phyloP scores from a whole-genome alignment of 2,888 invertebrate genomes.

The Drosophila flavopinicola region DNA sequence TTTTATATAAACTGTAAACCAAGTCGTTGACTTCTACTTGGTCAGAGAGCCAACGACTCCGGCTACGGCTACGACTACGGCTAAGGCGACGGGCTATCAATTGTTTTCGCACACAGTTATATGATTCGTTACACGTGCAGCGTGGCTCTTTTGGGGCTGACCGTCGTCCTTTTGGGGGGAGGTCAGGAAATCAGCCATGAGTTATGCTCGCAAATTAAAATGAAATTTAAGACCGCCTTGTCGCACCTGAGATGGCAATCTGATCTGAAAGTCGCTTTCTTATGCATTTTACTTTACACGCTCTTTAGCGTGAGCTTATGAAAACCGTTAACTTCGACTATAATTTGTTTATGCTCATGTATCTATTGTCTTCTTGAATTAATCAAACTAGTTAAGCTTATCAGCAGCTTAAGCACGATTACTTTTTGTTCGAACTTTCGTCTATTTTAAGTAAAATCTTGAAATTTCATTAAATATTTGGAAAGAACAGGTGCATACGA shows the following conservation, averaged over 20 bases:
- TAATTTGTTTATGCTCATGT: background rate
- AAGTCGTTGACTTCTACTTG: conserved; percentile 62
- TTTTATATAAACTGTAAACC: conserved; percentile 62
- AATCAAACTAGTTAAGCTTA: background rate
- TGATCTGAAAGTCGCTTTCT: conserved; percentile 10
- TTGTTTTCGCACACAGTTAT: conserved; percentile 41
- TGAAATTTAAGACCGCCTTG: conserved; percentile 30
- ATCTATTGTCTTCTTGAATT: background rate
- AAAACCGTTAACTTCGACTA: background rate
- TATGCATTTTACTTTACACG: background rate
- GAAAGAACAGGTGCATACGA: too few relatives aligned
- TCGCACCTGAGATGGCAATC: conserved; percentile 13
- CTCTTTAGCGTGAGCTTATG: background rate
- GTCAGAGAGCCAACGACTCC: conserved; percentile 24
- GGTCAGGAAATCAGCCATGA: conserved; percentile 17
- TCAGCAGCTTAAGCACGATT: background rate
- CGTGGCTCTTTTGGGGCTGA: conserved; percentile 22
- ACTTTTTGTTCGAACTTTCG: too few relatives aligned
- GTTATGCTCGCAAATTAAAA: conserved; percentile 31
- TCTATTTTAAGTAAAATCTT: too few relatives aligned
- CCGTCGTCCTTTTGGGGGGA: background rate
- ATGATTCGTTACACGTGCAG: conserved; percentile 44
- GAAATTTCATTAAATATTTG: too few relatives aligned
- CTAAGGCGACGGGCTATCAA: conserved; percentile 37
- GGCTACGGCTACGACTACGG: background rate